These are phyloP conservation scores for Candidula unifasciata DNA, from an alignment of 2,888 invertebrate species.

Conservation along the genomic window DNA sequence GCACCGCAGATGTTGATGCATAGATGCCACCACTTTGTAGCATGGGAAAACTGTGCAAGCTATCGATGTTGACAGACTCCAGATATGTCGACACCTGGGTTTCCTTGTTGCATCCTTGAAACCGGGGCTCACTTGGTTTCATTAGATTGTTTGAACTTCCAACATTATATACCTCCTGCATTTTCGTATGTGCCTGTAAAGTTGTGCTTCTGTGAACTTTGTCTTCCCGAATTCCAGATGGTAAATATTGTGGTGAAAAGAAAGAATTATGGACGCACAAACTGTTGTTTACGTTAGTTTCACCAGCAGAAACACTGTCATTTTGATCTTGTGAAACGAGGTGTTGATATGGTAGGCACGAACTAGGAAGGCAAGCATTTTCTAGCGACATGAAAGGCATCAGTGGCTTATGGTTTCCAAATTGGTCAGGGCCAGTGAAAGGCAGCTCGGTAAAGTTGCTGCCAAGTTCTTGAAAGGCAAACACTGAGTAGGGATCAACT, in stretches of 20 bases:
- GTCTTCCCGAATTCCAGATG: not conserved
- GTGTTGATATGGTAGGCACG: constrained; percentile 12
- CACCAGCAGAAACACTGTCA: not conserved
- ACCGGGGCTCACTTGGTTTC: not conserved
- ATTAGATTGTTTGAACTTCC: not conserved
- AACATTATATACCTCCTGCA: not conserved
- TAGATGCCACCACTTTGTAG: not conserved
- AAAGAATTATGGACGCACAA: not conserved
- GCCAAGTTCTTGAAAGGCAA: constrained; percentile 29
- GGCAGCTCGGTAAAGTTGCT: constrained; percentile 20
- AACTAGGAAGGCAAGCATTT: not conserved
- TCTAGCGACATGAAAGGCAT: constrained; percentile 4
- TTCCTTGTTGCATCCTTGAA: not conserved
- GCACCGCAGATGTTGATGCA: not conserved
- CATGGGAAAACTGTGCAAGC: not conserved
- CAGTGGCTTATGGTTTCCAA: constrained; percentile 7
- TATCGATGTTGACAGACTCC: not conserved
- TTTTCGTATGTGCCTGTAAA: not conserved
- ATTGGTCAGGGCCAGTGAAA: constrained; percentile 11
- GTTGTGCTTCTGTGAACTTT: not conserved
- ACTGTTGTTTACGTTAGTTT: not conserved
- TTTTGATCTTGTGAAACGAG: not conserved
- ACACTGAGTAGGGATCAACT: constrained; percentile 33
- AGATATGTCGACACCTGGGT: not conserved
- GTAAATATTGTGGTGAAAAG: not conserved